Conservation (phyloP, 2,797 vertebrate species). For the Gila robusta region DNA sequence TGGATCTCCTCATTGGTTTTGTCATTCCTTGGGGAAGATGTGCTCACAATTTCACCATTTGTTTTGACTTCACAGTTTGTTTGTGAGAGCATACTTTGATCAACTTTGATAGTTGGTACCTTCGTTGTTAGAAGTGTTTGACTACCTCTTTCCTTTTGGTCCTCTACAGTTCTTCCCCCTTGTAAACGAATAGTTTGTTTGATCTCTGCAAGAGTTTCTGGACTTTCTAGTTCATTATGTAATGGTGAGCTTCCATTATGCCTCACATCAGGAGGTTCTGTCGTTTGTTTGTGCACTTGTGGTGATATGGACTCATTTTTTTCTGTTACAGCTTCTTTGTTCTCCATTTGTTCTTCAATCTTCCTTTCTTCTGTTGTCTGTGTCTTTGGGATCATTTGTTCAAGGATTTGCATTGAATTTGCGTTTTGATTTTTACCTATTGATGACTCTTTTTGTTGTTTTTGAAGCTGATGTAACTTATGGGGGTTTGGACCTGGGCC, state of each 20-base stretch:
- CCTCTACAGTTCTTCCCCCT: conserved; percentile 54
- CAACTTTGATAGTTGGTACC: conserved; percentile 63
- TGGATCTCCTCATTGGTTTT: conserved; percentile 10
- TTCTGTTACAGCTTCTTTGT: conserved; percentile 42
- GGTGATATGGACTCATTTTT: conserved; percentile 38
- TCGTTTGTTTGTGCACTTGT: conserved; percentile 29
- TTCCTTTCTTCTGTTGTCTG: conserved; percentile 19
- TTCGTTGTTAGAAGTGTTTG: conserved; percentile 64
- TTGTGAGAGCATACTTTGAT: conserved; percentile 37
- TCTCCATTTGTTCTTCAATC: conserved; percentile 44
- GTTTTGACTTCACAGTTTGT: conserved; percentile 48
- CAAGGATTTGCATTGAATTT: conserved; percentile 51
- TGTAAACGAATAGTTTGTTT: conserved; percentile 44
- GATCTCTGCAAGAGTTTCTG: conserved; percentile 1
- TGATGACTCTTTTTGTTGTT: conserved; percentile 57
- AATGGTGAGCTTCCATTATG: conserved; percentile 49
- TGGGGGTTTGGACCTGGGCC: conserved; percentile 63
- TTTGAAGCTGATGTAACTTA: conserved; percentile 61
- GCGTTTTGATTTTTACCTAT: conserved; percentile 55
- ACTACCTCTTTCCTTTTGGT: conserved; percentile 53
- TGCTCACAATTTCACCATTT: conserved; percentile 50
- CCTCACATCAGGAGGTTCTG: conserved; percentile 11
- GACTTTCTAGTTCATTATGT: conserved; percentile 46
- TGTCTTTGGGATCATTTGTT: conserved; percentile 30
- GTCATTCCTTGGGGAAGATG: conserved; percentile 36